Evolutionary conservation across 2,888 invertebrate genomes (phyloP), one percentile per base, ranked within the genome.

Genomic region (Orchestes rusci): DNA sequence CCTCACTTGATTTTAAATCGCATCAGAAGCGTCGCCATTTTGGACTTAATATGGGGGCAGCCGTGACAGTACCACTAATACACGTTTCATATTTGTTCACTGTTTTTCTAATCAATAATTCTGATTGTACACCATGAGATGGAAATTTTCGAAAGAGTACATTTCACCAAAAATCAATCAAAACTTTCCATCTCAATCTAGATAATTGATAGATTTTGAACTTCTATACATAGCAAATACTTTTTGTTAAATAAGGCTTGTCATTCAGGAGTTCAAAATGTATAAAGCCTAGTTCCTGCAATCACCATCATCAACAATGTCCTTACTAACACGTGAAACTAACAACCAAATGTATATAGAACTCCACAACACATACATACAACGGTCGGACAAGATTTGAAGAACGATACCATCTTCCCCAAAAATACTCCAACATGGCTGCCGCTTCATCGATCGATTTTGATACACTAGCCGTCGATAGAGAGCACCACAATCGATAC

Each of bases 1-100:
- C 62, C 66, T 68, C 64, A 68, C 68, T 65, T 69, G 68, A 69
- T 68, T 68, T 64, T 68, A 68, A 68, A 52, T 58, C 57, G 59
- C 55, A 54, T 56, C 55, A 58, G 50, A 54, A 16, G 31, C 16
- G 29, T 46, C 53, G 56, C 52, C 55, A 48, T 51, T 48, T 45
- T 35, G 48, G 48, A 48, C 45, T 20, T 19, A 39, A 16, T 31
- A 32, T 34, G 38, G 38, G 33, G 38, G 15, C 37, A 39, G 37
- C 35, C 32, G 20, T 28, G 35, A 44, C 33, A 28, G 35, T 41
- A 18, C 27, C 31, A 45, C 27, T 32, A 34, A 45, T 45, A n/a
- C n/a, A n/a, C n/a, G n/a, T 12, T 45, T 28, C 39, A 45, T 45
- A 8, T 39, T 17, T 18, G 20, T 16, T 35, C 39, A 39, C 39